Percentiles rank a stretch among this genome's conserved stretches.
Evolutionary conservation across 2,888 invertebrate species (phyloP).

Genomic region (Drosophila cyrtoloma): DNA sequence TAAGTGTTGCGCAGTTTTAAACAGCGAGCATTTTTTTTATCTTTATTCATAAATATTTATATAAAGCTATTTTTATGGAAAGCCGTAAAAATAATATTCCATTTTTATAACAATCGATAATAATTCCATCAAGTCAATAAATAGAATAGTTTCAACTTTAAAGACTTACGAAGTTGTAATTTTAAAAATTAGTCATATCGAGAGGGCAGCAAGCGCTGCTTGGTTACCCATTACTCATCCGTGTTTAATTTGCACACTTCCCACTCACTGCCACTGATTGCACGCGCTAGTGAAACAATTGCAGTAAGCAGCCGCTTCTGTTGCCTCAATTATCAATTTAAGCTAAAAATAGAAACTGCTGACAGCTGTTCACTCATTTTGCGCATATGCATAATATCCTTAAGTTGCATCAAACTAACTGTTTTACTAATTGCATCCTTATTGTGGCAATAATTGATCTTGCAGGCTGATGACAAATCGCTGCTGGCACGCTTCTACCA

Average conservation of each 20-base stretch:
- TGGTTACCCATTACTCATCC: slow-evolving; percentile 24
- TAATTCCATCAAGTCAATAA: neutral
- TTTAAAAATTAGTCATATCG: neutral
- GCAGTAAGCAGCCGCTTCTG: slow-evolving; percentile 12
- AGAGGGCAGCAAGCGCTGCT: slow-evolving; percentile 9
- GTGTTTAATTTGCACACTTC: slow-evolving; percentile 1
- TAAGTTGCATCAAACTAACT: neutral
- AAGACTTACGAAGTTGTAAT: neutral
- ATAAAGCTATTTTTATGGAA: neutral
- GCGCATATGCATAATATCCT: neutral
- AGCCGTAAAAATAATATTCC: neutral
- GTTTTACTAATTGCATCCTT: neutral
- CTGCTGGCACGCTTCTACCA: slow-evolving; percentile 98
- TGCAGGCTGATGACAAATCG: slow-evolving; percentile 95
- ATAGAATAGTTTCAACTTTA: neutral
- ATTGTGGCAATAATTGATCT: slow-evolving; percentile 1
- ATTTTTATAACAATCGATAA: neutral
- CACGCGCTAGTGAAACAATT: slow-evolving; percentile 13
- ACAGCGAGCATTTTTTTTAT: neutral
- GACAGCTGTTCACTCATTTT: neutral
- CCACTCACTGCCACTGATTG: slow-evolving; percentile 5
- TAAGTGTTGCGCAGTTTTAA: slow-evolving; percentile 20
- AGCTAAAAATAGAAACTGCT: slow-evolving; percentile 1
- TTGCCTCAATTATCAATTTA: neutral
- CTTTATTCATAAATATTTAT: neutral